Evolutionary conservation across 2,113 vertebrate genomes (phyloP).

Genomic region (Sprattus sprattus): DNA sequence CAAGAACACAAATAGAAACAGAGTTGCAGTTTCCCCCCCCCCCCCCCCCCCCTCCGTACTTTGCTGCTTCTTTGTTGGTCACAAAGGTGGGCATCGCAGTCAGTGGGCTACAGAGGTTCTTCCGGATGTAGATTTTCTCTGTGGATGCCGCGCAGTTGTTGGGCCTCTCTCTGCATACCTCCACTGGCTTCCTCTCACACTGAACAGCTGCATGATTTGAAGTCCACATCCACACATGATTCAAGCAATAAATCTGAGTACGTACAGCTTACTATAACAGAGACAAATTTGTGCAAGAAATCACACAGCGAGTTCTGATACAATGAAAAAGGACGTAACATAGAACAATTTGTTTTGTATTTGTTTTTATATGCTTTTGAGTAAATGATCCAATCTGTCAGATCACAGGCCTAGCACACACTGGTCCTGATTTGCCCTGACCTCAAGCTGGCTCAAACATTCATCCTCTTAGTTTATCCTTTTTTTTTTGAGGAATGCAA

Average conservation of each 20-base stretch:
- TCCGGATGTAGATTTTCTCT: constrained; percentile 98
- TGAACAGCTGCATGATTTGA: constrained; percentile 82
- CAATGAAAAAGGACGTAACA: not conserved
- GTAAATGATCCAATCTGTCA: not conserved
- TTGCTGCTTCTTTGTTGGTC: constrained; percentile 80
- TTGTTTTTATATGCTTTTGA: not conserved
- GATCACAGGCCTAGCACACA: not conserved
- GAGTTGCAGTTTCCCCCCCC: not conserved
- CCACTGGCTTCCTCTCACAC: constrained; percentile 96
- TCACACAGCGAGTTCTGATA: not conserved
- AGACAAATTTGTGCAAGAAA: not conserved
- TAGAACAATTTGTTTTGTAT: not conserved
- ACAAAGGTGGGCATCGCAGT: constrained; percentile 95
- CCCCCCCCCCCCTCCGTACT: not conserved
- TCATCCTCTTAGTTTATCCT: not conserved
- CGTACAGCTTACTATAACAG: not conserved
- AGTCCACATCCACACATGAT: not conserved
- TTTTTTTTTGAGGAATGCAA: not conserved
- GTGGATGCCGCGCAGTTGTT: constrained; percentile 96
- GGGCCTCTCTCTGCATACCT: constrained; percentile 90
- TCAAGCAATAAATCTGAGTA: not conserved
- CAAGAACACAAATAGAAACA: not conserved
- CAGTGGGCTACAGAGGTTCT: constrained; percentile 94
- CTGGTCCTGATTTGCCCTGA: too few relatives aligned
- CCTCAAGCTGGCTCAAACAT: too few relatives aligned